These are phyloP conservation scores for Urosaurus nigricauda DNA, from an alignment of 2,797 vertebrate species.

Conservation along the genomic window DNA sequence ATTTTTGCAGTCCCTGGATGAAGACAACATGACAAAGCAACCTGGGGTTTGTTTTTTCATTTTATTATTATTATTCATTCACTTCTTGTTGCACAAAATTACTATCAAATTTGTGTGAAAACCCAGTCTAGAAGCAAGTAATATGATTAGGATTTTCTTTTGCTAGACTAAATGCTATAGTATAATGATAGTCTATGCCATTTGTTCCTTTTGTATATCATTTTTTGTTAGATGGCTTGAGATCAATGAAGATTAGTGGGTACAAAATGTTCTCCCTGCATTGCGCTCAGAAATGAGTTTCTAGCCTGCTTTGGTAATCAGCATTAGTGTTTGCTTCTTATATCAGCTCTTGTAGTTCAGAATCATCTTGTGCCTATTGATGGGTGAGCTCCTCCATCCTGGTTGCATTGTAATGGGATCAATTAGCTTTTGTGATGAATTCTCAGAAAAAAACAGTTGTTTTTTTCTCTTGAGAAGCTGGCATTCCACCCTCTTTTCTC, in stretches of 20 bases:
- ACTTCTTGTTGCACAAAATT: constrained; percentile 18
- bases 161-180: constrained; percentile 25
- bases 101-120: constrained; percentile 53
- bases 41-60: constrained; percentile 88
- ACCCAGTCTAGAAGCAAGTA: constrained; percentile 22
- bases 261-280: constrained; percentile 17
- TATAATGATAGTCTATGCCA: constrained; percentile 18
- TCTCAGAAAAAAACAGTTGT: neutral
- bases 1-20: constrained; percentile 93
- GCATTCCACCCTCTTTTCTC: neutral
- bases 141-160: constrained; percentile 24
- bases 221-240: constrained; percentile 17
- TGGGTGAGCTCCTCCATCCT: neutral
- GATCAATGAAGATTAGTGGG: constrained; percentile 37
- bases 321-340: neutral
- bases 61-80: neutral
- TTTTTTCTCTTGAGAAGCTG: neutral
- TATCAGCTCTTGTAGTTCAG: neutral
- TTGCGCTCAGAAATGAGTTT: constrained; percentile 17
- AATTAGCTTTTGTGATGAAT: neutral
- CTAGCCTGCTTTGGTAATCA: constrained; percentile 20
- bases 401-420: neutral
- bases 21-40: constrained; percentile 98
- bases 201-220: constrained; percentile 47
- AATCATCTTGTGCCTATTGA: constrained; percentile 4